These are phyloP conservation scores for Octopus sinensis DNA, from an alignment of 1,140 invertebrate species.

Conservation along the genomic window DNA sequence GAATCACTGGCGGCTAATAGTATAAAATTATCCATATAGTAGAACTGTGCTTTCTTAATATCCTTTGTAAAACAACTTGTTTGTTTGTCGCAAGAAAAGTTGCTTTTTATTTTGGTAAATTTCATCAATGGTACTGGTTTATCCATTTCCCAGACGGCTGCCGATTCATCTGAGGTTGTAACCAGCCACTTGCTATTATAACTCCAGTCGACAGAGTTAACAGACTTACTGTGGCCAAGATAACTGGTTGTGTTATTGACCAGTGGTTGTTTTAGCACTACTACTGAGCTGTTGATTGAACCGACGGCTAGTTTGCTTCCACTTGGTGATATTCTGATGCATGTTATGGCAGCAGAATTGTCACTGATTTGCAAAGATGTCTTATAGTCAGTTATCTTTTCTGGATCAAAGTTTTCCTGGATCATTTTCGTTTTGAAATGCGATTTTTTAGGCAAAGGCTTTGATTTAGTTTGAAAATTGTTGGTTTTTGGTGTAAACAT, in stretches of 20 bases:
- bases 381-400: neutral
- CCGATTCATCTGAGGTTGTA: slow-evolving; percentile 50
- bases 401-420: neutral
- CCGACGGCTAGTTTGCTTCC: neutral
- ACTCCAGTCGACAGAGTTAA: slow-evolving; percentile 46
- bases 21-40: slow-evolving; percentile 59
- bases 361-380: neutral
- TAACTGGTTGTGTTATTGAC: slow-evolving; percentile 19
- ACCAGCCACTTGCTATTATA: slow-evolving; percentile 43
- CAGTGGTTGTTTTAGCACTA: neutral
- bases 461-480: slow-evolving; percentile 19
- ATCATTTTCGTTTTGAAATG: neutral
- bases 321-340: slow-evolving; percentile 9
- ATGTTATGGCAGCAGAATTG: neutral
- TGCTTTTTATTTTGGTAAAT: slow-evolving; percentile 33
- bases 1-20: slow-evolving; percentile 47
- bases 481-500: slow-evolving; percentile 47
- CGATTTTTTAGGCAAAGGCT: slow-evolving; percentile 11
- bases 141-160: slow-evolving; percentile 43
- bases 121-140: slow-evolving; percentile 43
- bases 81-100: slow-evolving; percentile 33
- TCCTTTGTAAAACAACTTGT: slow-evolving; percentile 44
- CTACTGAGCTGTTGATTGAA: neutral
- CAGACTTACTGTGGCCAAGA: slow-evolving; percentile 43
- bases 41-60: slow-evolving; percentile 54